Conservation (phyloP, 2,797 vertebrate species). For the Acestrorhynchus altus region DNA sequence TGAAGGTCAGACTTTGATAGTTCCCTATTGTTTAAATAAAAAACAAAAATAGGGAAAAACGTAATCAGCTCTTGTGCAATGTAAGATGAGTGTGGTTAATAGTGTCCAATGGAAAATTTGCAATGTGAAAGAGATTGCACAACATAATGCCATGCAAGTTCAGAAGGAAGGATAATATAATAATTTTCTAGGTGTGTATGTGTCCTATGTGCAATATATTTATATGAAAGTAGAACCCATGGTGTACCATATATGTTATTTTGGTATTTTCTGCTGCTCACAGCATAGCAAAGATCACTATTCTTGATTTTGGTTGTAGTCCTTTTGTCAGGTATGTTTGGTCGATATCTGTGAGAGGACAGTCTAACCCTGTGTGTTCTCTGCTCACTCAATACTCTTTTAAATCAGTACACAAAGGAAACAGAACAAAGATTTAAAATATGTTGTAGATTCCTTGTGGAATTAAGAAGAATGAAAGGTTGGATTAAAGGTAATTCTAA, state of each 20-base stretch:
- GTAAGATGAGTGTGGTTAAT: no score
- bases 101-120: no score
- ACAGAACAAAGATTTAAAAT: slow-evolving; percentile 1
- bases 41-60: no score
- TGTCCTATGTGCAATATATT: no score
- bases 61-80: no score
- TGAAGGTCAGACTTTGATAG: no score
- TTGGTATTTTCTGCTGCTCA: not conserved
- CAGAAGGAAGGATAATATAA: no score
- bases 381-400: not conserved
- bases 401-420: slow-evolving; percentile 23
- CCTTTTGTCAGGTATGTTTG: not conserved
- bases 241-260: not conserved
- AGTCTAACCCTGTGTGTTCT: not conserved
- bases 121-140: no score
- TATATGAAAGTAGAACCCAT: not conserved
- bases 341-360: not conserved
- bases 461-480: slow-evolving; percentile 13
- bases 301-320: not conserved
- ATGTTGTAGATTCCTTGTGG: slow-evolving; percentile 1
- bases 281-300: not conserved
- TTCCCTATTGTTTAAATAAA: no score
- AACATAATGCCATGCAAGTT: no score
- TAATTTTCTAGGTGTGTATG: no score
- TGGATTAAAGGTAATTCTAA: slow-evolving; percentile 39